Evolutionary conservation across 2,113 vertebrate genomes (phyloP).

Genomic region (Tympanuchus pallidicinctus): DNA sequence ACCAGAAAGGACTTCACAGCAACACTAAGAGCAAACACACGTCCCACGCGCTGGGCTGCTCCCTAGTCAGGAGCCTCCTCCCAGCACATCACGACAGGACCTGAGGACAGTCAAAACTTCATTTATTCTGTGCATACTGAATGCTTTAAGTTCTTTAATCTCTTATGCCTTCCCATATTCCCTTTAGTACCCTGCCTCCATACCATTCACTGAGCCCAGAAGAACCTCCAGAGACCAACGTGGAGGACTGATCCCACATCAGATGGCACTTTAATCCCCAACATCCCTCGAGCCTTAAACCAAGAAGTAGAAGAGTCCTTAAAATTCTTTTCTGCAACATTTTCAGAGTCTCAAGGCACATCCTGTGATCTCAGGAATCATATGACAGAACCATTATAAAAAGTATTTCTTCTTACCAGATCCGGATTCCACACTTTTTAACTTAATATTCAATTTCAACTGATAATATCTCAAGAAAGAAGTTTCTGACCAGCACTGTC

Average conservation of each 20-base stretch:
- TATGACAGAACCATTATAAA: not conserved
- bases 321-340: not conserved
- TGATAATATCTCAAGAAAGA: not conserved
- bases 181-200: not conserved
- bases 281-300: not conserved
- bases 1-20: not conserved
- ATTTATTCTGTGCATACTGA: not conserved
- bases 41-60: not conserved
- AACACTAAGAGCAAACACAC: not conserved
- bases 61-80: not conserved
- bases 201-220: not conserved
- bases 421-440: not conserved
- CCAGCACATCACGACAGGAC: not conserved
- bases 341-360: not conserved
- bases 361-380: not conserved
- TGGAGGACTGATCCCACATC: not conserved
- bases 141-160: not conserved
- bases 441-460: not conserved
- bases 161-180: fast-evolving
- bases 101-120: not conserved
- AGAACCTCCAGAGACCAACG: fast-evolving
- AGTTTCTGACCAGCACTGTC: not conserved
- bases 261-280: not conserved
- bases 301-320: not conserved
- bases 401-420: not conserved